Evolutionary conservation across 2,113 vertebrate species (phyloP), one percentile per base, ranked within the genome.

Genomic region (Osmerus eperlanus): DNA sequence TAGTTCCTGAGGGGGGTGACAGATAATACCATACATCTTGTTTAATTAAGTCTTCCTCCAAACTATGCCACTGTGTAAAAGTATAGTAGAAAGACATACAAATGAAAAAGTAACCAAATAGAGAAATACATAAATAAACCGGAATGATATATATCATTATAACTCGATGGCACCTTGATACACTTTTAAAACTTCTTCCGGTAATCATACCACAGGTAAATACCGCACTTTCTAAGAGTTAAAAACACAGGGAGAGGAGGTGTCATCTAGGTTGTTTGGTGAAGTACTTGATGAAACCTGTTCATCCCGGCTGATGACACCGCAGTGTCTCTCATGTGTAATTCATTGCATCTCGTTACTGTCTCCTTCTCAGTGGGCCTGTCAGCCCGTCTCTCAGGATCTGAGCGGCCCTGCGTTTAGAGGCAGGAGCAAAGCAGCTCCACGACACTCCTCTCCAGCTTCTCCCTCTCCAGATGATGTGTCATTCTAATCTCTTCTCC

Each of bases 271-370:
- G 87, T 86, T 85, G 78, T 85, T 86, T 86, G 86, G 87, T 81
- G 83, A 81, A 86, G 79, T 88, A 84, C 83, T 81, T 88, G 87
- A 90, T 88, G 86, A 89, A 88, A 81, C 85, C 81, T 82, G 80
- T 76, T 89, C 84, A 85, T 88, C 83, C 82, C 77, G 79, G 75
- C 78, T 91, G 87, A 88, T 89, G 87, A 86, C 86, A 88, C 86
- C 80, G 68, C 61, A 81, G 82, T 73, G 18, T 79, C 78, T 88
- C 84, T 90, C 85, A 86, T 86, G 88, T 89, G 88, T 90, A 90
- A 90, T 92, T 88, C 89, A 89, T 89, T 87, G 82, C 82, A 86
- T 86, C 87, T 89, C 89, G 85, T 91, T 90, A 91, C 83, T 85
- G 75, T 88, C 86, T 85, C 78, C 78, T 74, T 87, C 82, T 72